Evolutionary conservation across 2,797 vertebrate species (phyloP).

Genomic region (Gambelia wislizenii): DNA sequence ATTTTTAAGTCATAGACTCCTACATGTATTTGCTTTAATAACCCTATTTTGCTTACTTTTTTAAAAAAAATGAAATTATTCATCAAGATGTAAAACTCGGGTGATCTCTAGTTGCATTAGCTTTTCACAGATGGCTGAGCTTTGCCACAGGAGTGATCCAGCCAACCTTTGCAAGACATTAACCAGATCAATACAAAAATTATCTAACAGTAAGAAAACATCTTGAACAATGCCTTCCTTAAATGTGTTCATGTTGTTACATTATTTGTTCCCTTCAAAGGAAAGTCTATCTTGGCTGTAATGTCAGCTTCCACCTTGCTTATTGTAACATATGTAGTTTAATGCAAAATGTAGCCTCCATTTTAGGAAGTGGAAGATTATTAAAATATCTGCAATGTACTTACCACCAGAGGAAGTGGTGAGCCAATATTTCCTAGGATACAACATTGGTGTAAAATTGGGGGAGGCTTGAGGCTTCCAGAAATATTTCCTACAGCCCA

Average conservation of each 20-base stretch:
- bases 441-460: neutral
- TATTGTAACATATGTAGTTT: neutral
- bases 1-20: neutral
- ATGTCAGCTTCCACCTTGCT: slow-evolving; percentile 40
- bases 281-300: slow-evolving; percentile 23
- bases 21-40: neutral
- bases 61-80: slow-evolving; percentile 25
- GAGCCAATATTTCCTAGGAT: neutral
- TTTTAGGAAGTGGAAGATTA: neutral
- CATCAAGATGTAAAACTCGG: slow-evolving; percentile 46
- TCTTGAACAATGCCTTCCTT: slow-evolving; percentile 60
- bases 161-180: slow-evolving; percentile 67
- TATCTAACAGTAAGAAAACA: slow-evolving; percentile 65
- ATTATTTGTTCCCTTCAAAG: slow-evolving; percentile 50
- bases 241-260: slow-evolving; percentile 62
- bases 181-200: slow-evolving; percentile 73
- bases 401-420: neutral
- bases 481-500: neutral
- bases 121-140: slow-evolving; percentile 73
- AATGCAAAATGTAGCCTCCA: neutral
- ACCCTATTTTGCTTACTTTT: neutral
- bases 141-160: slow-evolving; percentile 72
- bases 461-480: too few species aligned
- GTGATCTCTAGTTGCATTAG: slow-evolving; percentile 68
- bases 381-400: neutral